Conservation (phyloP, 1,140 invertebrate species). For the Atopsyche davidsoni region DNA sequence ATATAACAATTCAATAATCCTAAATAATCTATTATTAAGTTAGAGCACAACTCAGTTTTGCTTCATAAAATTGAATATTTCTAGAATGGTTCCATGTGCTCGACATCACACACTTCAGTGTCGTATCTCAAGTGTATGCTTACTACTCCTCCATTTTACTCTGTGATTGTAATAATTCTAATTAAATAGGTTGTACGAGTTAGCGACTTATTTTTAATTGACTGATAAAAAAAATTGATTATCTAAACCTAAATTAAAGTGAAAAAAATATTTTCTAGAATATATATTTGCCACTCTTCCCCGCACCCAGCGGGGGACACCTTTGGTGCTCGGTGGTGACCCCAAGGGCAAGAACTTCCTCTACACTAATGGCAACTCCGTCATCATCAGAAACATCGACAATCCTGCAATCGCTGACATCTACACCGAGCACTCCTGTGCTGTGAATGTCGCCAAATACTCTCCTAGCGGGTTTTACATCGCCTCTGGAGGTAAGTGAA, state of each 20-base stretch:
- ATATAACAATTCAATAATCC: no score
- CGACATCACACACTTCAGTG: no score
- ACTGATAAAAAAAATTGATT: background rate
- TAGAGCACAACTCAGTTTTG: no score
- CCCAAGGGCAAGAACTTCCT: slow-evolving; percentile 97
- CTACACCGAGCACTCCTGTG: slow-evolving; percentile 94
- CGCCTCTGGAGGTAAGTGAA: slow-evolving; percentile 89
- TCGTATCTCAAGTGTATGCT: no score
- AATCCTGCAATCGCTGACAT: slow-evolving; percentile 89
- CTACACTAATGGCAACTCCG: slow-evolving; percentile 95
- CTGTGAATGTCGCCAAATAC: slow-evolving; percentile 95
- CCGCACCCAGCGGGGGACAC: slow-evolving; percentile 84
- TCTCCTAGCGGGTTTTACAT: slow-evolving; percentile 98
- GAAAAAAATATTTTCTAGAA: slow-evolving; percentile 49
- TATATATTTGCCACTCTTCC: slow-evolving; percentile 89
- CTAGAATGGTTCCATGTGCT: no score
- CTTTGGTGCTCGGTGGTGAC: slow-evolving; percentile 88
- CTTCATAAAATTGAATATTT: no score
- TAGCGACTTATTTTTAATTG: background rate
- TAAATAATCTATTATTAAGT: no score
- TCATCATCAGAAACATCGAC: slow-evolving; percentile 96
- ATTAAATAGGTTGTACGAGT: background rate
- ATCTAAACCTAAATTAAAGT: background rate
- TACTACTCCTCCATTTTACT: no score
- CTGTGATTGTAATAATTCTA: no score